Base-by-base conservation (phyloP, 2,888 invertebrate genomes). In the Psylliodes chrysocephalus region DNA sequence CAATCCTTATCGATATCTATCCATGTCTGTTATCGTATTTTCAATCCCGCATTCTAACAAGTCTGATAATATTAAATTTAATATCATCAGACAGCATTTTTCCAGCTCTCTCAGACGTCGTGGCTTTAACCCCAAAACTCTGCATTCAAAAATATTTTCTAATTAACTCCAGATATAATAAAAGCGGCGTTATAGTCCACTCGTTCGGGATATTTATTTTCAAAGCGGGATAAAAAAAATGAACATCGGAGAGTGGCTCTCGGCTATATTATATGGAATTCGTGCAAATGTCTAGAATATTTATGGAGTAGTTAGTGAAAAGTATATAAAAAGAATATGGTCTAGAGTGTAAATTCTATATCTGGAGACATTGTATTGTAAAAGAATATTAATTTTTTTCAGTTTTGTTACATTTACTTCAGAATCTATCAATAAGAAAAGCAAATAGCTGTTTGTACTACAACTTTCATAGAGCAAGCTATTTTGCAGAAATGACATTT, bases 151-250 rank as follows among this genome's bases (percentile, higher is more conserved):
- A 57, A 49, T 57, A 57, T 57, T 57, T 57, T 57, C 57, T 57
- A 57, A 57, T 57, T 57, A 57, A 57, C 57, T 49, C 57, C 57
- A 40, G 47, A 57, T 57, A 57, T 49, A 57, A 57, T 57, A 57
- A 57, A 57, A 57, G 35, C 25, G 49, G 28, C 57, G 57, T 57
- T 57, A 57, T 57, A 49, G 57, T 57, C 57, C 38, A 49, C 57
- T 49, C 49, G 57, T 40, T n/a, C 25, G 25, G 30, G 59, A 25
- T 59, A 59, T 59, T 59, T 51, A 49, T 40, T 59, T 59, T 30
- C 18, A 49, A 49, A 17, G 40, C 40, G 18, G 25, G 38, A 18
- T 28, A 44, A 44, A 46, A 59, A 28, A 49, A 38, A 25, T 22
- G 59, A 25, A 28, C 49, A 51, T 59, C 18, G 40, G 40, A 15